Base-by-base conservation (phyloP, 2,797 vertebrate species). In the Premnoplex brunnescens region DNA sequence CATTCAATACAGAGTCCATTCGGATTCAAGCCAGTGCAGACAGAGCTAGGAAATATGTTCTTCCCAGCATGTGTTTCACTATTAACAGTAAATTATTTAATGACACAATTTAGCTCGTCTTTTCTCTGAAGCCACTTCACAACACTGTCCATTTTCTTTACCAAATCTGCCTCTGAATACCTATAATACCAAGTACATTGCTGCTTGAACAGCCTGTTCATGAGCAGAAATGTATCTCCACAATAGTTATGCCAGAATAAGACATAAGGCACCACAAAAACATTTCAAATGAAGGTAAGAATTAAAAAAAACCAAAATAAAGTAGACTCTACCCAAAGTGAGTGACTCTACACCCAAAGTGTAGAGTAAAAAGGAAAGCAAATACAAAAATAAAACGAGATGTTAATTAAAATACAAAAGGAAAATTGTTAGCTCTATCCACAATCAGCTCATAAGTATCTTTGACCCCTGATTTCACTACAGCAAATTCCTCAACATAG, bases 31-130 rank as follows among this genome's bases (percentile, higher is more conserved):
- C n/a, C 49, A 41, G 30, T 22, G 32, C 5, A 54, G n/a, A 46
- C 6, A 63, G 28, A n/a, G 14, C 17, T 43, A 30, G 23, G 63
- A 44, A 67, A 62, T 14, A 0, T 44, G 4, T 73, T 55, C 51
- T 10, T 15, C 10, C 37, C 28, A 19, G 23, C 68, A 82, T 26
- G 14, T 39, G 16, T 68, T 52, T 30, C 30, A 30, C 11, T 3
- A 1, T 34, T 68, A 72, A 18, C 10, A 26, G 11, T 7, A 34
- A 74, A 20, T 12, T 30, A 12, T 19, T 14, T 66, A 55, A 51
- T 12, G 11, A 44, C 7, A 36, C 0, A 0, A 21, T 51, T 51
- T 46, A 36, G 24, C 6, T 63, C 12, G 48, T 54, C 4, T 55
- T 44, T 62, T 58, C 26, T 62, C 10, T 71, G 49, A 49, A 11